Base-by-base conservation (phyloP, 2,888 invertebrate genomes). In the Andrena camellia region DNA sequence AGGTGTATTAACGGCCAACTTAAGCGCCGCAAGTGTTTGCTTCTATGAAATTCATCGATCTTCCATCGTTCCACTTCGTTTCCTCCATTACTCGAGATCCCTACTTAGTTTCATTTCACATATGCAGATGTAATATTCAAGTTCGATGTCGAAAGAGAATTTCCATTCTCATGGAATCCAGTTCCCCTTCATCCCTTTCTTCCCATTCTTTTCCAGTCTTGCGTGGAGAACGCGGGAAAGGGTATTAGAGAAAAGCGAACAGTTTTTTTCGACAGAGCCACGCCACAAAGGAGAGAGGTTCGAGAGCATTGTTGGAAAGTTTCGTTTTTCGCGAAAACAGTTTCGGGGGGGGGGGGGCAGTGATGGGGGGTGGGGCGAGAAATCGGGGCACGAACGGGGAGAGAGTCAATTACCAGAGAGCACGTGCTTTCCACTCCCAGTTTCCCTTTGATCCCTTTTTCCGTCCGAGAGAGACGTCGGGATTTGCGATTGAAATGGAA, bases 401-500 rank as follows among this genome's bases (percentile, higher is more conserved):
- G 75, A 67, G 70, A 71, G 78, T 78, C 78, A 78, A 75, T 84
- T 78, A 82, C 74, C 52, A 20, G 57, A 74, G 59, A 50, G 73
- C 82, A 70, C 60, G 73, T 76, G 60, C 68, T 50, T 50, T 52
- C 59, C 75, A 48, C 70, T 69, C 60, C 63, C 42, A 20, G 72
- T 60, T 81, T 26, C 81, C 67, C 76, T 81, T 82, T 82, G 81
- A 81, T 82, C 82, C 76, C 42, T 68, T 42, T 42, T 57, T 35
- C n/a, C 54, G 71, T 26, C n/a, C 54, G 31, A 66, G 48, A 60
- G 63, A 79, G 69, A 67, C 68, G 77, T 71, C 77, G 10, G 62
- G 68, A 81, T 83, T 62, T 64, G 73, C 77, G 70, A 83, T 81
- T 68, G 77, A 78, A 81, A 78, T 74, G 66, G 62, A 66, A 66